A percentile compares a stretch with the other conserved stretches of the same genome.
Evolutionary conservation across 1,140 invertebrate species (phyloP).

Genomic region (Subanguina moxae): DNA sequence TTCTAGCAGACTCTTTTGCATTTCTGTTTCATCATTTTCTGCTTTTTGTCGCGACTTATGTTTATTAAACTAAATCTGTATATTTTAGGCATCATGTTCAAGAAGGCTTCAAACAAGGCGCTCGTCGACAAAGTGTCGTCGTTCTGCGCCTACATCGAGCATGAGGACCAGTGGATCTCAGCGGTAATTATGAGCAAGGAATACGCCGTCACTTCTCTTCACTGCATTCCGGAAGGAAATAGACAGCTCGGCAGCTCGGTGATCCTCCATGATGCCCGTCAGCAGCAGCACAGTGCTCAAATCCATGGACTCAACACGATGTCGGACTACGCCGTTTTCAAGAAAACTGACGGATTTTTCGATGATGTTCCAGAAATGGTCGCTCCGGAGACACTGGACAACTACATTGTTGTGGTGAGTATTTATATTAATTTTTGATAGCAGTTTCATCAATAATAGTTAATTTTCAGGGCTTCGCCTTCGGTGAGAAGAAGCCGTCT

Average conservation of each 20-base stretch:
- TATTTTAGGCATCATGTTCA: too few relatives aligned
- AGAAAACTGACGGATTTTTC: neutral
- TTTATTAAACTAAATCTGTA: too few relatives aligned
- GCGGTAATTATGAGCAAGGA: neutral
- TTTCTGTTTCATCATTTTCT: too few relatives aligned
- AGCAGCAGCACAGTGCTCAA: neutral
- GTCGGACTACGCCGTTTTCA: slow-evolving; percentile 3
- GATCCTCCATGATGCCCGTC: neutral
- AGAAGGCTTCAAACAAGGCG: too few relatives aligned
- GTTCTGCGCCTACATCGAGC: too few relatives aligned
- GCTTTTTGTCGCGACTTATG: too few relatives aligned
- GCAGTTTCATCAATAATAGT: neutral
- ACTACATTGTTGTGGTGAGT: neutral
- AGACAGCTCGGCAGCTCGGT: neutral
- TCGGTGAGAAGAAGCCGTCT: neutral
- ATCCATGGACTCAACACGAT: neutral
- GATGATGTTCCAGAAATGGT: neutral
- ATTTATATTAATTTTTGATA: neutral
- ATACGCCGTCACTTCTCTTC: neutral
- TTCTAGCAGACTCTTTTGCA: too few relatives aligned
- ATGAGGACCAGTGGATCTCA: too few relatives aligned
- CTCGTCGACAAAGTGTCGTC: too few relatives aligned
- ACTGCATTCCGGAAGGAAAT: neutral
- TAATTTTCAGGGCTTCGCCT: slow-evolving; percentile 3
- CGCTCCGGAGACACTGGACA: neutral